A percentile compares a stretch with the other conserved stretches of the same genome.
Evolutionary conservation across 2,888 invertebrate genomes (phyloP).

Genomic region (Selenia dentaria): DNA sequence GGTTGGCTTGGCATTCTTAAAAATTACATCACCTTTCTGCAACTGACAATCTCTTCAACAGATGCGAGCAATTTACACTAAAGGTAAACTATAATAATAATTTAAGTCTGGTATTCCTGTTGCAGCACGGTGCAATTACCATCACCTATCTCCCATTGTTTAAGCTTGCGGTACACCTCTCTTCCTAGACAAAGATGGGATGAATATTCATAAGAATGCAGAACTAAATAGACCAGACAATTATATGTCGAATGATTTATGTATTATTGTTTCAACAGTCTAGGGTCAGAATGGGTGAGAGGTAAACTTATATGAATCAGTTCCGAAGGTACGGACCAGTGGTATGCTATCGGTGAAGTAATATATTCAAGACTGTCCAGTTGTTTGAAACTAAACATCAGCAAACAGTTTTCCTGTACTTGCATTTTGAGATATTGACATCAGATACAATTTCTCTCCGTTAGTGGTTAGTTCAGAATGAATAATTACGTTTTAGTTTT

Average conservation of each 20-base stretch:
- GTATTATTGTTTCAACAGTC: constrained; percentile 6
- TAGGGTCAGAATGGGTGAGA: background rate
- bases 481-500: too few species aligned
- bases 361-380: too few species aligned
- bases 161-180: constrained; percentile 37
- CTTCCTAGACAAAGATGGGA: constrained; percentile 44
- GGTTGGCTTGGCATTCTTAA: too few species aligned
- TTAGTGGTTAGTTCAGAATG: too few species aligned
- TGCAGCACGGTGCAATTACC: constrained; percentile 51
- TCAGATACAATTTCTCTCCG: too few species aligned
- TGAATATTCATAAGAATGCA: constrained; percentile 35
- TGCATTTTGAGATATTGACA: too few species aligned
- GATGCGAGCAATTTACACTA: constrained; percentile 43
- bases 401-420: too few species aligned
- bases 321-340: background rate
- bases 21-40: too few species aligned
- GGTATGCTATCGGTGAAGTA: too few species aligned
- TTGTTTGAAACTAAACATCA: too few species aligned
- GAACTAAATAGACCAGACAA: constrained; percentile 16
- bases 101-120: constrained; percentile 69
- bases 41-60: constrained; percentile 19
- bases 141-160: constrained; percentile 65
- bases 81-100: constrained; percentile 63
- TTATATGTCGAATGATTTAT: constrained; percentile 15
- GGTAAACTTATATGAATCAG: background rate